These are phyloP conservation scores for Aegotheles bennettii DNA, from an alignment of 2,113 vertebrate genomes.

Conservation along the genomic window DNA sequence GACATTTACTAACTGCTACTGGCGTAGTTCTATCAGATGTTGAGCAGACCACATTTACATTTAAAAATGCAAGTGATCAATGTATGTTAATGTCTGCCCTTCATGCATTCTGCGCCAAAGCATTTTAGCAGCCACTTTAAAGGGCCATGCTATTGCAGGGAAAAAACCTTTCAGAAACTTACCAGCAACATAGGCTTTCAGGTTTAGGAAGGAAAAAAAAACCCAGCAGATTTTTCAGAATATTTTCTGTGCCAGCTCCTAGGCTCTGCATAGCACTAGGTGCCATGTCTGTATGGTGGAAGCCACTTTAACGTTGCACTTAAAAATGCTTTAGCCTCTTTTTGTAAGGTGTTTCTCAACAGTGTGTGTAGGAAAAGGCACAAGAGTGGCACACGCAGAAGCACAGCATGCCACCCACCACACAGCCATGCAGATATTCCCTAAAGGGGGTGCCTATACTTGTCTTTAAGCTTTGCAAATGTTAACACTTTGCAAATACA, in stretches of 20 bases:
- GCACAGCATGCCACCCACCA: neutral
- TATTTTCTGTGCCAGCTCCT: neutral
- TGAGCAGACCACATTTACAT: conserved; percentile 22
- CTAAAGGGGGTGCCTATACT: neutral
- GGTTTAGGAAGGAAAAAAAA: neutral
- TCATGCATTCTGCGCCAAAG: neutral
- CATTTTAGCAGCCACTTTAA: neutral
- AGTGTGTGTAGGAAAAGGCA: neutral
- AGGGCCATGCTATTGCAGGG: neutral
- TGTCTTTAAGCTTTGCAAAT: neutral
- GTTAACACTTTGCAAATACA: neutral
- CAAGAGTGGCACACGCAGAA: fast-evolving
- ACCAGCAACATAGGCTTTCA: neutral
- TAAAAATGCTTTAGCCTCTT: neutral
- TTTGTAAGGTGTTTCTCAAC: neutral
- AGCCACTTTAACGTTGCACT: neutral
- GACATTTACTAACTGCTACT: neutral
- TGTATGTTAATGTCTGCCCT: conserved; percentile 23
- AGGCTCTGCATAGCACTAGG: neutral
- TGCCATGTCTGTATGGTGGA: neutral
- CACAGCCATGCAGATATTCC: neutral
- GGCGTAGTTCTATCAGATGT: conserved; percentile 35
- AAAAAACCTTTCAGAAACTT: neutral
- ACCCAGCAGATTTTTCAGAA: neutral
- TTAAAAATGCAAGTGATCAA: conserved; percentile 37